These are phyloP conservation scores for Nibea albiflora DNA, from an alignment of 2,113 vertebrate genomes.

Conservation along the genomic window DNA sequence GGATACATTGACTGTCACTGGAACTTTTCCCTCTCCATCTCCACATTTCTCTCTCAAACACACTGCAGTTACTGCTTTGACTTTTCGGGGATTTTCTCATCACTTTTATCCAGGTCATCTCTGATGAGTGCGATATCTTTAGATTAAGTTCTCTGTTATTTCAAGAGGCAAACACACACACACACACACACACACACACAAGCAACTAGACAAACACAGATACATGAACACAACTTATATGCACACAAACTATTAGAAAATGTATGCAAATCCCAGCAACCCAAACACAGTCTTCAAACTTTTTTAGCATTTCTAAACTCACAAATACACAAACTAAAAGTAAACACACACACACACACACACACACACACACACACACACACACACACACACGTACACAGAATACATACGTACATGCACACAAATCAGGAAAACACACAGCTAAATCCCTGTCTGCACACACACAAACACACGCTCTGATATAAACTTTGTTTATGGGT, in stretches of 20 bases:
- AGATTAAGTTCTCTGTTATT: slow-evolving; percentile 9
- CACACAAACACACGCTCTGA: slow-evolving; percentile 20
- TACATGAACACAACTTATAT: background rate
- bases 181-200: background rate
- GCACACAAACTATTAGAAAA: background rate
- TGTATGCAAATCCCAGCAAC: slow-evolving; percentile 27
- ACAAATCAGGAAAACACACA: background rate
- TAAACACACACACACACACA: background rate
- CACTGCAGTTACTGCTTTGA: background rate
- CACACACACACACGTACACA: background rate
- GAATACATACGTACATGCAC: background rate
- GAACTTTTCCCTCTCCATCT: background rate
- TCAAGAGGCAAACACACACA: background rate
- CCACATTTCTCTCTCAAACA: background rate
- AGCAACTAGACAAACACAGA: background rate
- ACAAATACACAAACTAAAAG: background rate
- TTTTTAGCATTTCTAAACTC: background rate
- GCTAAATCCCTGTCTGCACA: background rate
- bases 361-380: slow-evolving; percentile 13
- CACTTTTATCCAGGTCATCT: slow-evolving; percentile 48
- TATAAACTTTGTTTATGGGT: slow-evolving; percentile 40
- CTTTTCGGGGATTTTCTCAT: slow-evolving; percentile 10
- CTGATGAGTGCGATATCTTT: slow-evolving; percentile 43
- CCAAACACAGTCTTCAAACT: slow-evolving; percentile 3
- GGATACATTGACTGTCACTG: background rate